phyloP scores from a whole-genome alignment of 2,888 invertebrate species.

The Trachelus troglodyta region DNA sequence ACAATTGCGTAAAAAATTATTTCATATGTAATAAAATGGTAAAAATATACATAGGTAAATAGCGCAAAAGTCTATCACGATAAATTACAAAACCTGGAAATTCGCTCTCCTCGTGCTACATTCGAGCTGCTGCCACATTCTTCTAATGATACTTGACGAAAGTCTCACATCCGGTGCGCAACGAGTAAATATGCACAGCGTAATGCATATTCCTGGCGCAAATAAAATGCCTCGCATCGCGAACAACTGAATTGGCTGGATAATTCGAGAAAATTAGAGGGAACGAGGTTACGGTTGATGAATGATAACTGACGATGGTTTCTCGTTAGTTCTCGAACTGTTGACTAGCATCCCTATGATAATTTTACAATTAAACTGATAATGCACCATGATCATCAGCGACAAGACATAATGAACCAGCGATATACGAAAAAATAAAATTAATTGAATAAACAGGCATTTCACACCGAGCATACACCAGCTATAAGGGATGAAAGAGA shows the following conservation, averaged over 20 bases:
- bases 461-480: no score
- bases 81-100: neutral
- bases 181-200: neutral
- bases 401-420: neutral
- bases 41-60: neutral
- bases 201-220: neutral
- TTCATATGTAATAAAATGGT: neutral
- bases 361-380: neutral
- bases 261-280: slow-evolving; percentile 1
- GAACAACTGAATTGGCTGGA: slow-evolving; percentile 2
- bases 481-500: neutral
- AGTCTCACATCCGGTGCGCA: neutral
- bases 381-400: neutral
- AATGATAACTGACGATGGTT: neutral
- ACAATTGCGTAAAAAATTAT: neutral
- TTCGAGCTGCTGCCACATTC: neutral
- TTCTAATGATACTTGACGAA: neutral
- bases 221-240: neutral
- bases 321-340: neutral
- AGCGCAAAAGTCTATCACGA: neutral
- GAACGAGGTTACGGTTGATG: slow-evolving; percentile 1
- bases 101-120: neutral
- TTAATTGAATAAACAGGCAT: no score
- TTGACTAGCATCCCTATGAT: neutral
- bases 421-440: no score